Conservation (phyloP, 2,888 invertebrate species). For the Nemapogon koenigi region DNA sequence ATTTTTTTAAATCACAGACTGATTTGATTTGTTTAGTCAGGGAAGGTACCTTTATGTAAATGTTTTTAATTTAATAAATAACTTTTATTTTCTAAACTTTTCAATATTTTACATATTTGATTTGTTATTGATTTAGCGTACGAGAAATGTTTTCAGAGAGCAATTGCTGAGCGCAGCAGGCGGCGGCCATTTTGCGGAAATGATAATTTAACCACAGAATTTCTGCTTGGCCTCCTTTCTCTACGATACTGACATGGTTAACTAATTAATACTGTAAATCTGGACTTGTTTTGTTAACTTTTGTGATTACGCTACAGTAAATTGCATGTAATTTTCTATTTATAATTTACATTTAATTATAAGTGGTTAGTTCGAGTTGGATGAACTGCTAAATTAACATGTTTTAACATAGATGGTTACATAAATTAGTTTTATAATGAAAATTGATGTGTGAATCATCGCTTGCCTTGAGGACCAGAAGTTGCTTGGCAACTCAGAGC, state of each 20-base stretch:
- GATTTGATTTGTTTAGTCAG: too few species aligned
- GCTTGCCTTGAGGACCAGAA: too few species aligned
- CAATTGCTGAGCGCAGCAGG: constrained; percentile 1
- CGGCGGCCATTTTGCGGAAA: constrained; percentile 9
- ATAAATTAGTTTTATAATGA: too few species aligned
- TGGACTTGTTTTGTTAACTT: constrained; percentile 8
- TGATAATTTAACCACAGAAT: constrained; percentile 9
- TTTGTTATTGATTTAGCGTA: constrained; percentile 3
- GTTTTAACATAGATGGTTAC: too few species aligned
- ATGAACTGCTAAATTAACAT: too few species aligned
- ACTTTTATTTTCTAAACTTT: neutral
- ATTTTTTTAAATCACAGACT: too few species aligned
- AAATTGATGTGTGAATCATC: too few species aligned
- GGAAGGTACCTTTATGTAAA: too few species aligned
- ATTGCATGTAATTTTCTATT: neutral
- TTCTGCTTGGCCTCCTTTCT: constrained; percentile 9
- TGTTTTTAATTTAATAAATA: neutral
- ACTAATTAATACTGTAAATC: constrained; percentile 10
- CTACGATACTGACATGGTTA: constrained; percentile 10
- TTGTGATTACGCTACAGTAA: constrained; percentile 6
- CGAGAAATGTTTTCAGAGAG: too few species aligned
- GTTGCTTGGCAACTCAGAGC: too few species aligned
- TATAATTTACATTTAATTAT: neutral
- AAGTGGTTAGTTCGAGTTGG: too few species aligned
- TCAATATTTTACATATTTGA: neutral